Evolutionary conservation across 2,113 vertebrate species (phyloP).

Genomic region (Rattus rattus): DNA sequence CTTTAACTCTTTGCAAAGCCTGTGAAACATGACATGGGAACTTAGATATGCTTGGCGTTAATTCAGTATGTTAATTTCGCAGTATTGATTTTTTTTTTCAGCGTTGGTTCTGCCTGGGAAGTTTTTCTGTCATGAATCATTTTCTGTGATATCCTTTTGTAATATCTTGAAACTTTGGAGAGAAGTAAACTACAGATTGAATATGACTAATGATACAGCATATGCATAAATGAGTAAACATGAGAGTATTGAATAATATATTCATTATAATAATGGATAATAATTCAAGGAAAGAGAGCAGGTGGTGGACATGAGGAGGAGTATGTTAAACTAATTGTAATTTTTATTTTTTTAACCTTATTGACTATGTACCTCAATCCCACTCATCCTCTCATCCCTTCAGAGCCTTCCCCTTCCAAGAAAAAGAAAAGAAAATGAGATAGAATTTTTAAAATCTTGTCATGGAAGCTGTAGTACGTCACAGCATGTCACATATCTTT

Average conservation of each 20-base stretch:
- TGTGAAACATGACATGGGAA: not conserved
- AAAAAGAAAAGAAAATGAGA: not conserved
- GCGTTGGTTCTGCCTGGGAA: not conserved
- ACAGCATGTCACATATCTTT: not conserved
- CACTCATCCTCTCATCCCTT: not conserved
- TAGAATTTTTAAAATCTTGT: not conserved
- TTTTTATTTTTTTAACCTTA: not conserved
- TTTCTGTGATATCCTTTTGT: too few species aligned
- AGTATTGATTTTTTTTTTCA: too few species aligned
- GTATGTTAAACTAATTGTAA: too few species aligned
- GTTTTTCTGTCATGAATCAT: not conserved
- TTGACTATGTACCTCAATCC: not conserved
- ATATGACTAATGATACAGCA: too few species aligned
- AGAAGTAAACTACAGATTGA: too few species aligned
- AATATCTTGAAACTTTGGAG: too few species aligned
- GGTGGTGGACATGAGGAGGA: too few species aligned
- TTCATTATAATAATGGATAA: too few species aligned
- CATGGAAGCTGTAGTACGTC: not conserved
- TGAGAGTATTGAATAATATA: too few species aligned
- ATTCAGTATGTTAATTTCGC: not conserved
- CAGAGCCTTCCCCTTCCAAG: not conserved
- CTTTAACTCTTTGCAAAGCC: too few species aligned
- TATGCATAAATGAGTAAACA: too few species aligned
- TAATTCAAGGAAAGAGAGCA: too few species aligned
- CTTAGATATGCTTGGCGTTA: not conserved